Conservation (phyloP, 2,888 invertebrate species). For the Laothoe populi region DNA sequence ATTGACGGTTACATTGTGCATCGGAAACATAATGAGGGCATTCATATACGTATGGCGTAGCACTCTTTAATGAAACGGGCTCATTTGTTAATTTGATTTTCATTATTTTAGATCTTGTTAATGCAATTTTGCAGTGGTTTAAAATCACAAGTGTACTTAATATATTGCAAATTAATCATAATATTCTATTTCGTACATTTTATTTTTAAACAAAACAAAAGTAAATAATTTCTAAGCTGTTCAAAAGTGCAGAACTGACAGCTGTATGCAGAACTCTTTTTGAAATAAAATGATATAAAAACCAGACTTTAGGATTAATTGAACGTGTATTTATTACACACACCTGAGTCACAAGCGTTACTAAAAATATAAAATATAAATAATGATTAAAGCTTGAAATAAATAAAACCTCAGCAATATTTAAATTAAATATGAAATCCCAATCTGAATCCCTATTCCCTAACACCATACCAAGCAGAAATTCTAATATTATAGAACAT, state of each 20-base stretch:
- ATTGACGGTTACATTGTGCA: conserved; percentile 11
- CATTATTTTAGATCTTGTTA: conserved; percentile 16
- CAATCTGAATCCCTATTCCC: no score
- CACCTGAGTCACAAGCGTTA: not conserved
- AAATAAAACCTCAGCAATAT: no score
- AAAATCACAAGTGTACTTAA: not conserved
- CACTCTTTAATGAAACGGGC: not conserved
- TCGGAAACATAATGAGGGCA: conserved; percentile 7
- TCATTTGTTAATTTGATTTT: not conserved
- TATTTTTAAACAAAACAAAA: no score
- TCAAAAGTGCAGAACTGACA: no score
- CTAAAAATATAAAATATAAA: not conserved
- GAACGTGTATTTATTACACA: not conserved
- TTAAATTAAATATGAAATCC: no score
- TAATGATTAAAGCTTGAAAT: no score
- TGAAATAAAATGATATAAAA: not conserved
- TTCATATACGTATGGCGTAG: not conserved
- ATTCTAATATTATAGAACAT: no score
- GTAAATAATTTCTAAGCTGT: no score
- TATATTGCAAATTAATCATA: no score
- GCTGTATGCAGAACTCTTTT: not conserved
- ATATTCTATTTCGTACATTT: no score
- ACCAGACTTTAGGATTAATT: not conserved
- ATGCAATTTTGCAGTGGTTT: not conserved
- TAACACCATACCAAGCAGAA: no score